Evolutionary conservation across 2,113 vertebrate genomes (phyloP), one percentile per base, ranked within the genome.

Genomic region (Hipposideros armiger): DNA sequence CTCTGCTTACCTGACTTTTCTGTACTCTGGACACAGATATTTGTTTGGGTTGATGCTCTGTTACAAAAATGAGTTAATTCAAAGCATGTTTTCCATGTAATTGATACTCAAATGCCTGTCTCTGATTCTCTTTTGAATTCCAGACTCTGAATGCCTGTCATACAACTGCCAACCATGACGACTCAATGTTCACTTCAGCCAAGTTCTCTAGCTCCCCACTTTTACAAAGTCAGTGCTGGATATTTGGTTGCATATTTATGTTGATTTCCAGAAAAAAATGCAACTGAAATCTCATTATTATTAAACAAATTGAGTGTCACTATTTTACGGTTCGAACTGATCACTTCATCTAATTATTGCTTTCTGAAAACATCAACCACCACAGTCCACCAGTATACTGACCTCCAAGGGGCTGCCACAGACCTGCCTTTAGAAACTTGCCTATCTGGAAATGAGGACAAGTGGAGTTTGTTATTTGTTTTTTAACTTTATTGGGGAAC

Each of bases 391-490:
- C 42, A 74, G 16, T 17, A 56, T 40, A n/a, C 17, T 52, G 17
- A 58, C 30, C 58, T 91, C 64, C 64, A 82, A 70, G 45, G 26
- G 62, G 58, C 60, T 86, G 8, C 32, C 36, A 45, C 45, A 89
- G 45, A 47, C 15, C 54, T 82, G 60, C 60, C 86, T 95, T 92
- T 92, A 90, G 88, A 90, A 95, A 90, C 88, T 54, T n/a, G 20
- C 40, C 7, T 88, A 76, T 56, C 64, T 84, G 82, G 66, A 50
- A 95, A 84, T 22, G 84, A 91, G 5, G 19, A 85, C 67, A 97
- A 66, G 40, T 85, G 92, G 74, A 47, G 24, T 74, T 77, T 52
- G 20, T 66, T 77, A 82, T 86, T 81, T 89, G 36, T 36, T 36
- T 36, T 36, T 36, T 36, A 36, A 36, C 36, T 36, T 36, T 36